Evolutionary conservation across 1,140 invertebrate species (phyloP).

Genomic region (Helicorthomorpha holstii): DNA sequence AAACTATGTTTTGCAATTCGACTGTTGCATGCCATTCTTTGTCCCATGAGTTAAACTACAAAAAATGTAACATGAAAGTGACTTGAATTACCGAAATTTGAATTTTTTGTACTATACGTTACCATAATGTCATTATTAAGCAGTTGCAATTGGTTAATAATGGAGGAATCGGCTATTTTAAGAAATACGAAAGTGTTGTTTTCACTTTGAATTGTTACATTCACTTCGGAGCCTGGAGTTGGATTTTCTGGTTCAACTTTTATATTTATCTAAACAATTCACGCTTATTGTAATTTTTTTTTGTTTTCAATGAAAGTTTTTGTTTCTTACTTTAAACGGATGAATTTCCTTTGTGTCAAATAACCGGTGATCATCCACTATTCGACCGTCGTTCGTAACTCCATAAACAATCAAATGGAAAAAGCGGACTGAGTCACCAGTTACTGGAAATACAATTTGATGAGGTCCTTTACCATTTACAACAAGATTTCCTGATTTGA

Average conservation of each 20-base stretch:
- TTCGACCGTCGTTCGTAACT: neutral
- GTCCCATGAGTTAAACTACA: too few species aligned
- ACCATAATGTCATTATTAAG: too few species aligned
- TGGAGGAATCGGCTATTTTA: too few species aligned
- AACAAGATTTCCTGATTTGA: neutral
- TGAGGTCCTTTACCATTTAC: neutral
- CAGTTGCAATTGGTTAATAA: too few species aligned
- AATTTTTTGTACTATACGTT: too few species aligned
- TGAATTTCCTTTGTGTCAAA: neutral
- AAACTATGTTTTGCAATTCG: too few species aligned
- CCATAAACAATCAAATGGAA: neutral
- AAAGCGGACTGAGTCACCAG: neutral
- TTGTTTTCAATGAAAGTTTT: too few species aligned
- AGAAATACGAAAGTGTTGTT: neutral
- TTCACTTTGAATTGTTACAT: neutral
- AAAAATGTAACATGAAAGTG: too few species aligned
- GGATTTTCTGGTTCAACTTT: neutral
- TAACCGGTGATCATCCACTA: neutral
- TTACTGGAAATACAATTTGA: neutral
- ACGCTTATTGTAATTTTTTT: too few species aligned
- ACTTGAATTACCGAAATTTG: too few species aligned
- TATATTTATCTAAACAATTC: neutral
- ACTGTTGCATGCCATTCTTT: too few species aligned
- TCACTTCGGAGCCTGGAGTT: neutral
- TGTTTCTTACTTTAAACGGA: neutral